Evolutionary conservation across 2,888 invertebrate genomes (phyloP).

Genomic region (Dryobota labecula): DNA sequence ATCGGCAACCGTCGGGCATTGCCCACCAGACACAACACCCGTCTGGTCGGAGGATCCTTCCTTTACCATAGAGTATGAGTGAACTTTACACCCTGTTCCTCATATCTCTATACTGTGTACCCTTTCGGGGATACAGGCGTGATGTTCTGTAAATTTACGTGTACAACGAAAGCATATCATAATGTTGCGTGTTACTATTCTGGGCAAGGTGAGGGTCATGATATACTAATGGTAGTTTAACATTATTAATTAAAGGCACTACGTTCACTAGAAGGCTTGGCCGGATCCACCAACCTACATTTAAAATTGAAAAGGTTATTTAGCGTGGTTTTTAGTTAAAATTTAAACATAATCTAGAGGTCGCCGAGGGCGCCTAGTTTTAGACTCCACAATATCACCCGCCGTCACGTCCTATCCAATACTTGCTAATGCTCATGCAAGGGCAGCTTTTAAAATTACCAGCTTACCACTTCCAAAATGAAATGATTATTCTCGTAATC

Average conservation of each 20-base stretch:
- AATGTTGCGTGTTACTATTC: slow-evolving; percentile 34
- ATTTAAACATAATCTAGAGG: not conserved
- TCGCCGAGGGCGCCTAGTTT: not conserved
- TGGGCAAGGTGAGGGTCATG: slow-evolving; percentile 24
- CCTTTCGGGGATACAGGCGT: not conserved
- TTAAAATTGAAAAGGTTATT: slow-evolving; percentile 17
- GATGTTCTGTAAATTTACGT: slow-evolving; percentile 18
- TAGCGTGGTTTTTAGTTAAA: not conserved
- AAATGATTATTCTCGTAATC: too few species aligned
- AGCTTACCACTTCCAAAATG: too few species aligned
- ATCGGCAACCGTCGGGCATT: too few species aligned
- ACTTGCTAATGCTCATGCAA: too few species aligned
- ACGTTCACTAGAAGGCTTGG: slow-evolving; percentile 40
- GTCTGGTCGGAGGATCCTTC: too few species aligned
- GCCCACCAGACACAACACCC: too few species aligned
- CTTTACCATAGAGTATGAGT: too few species aligned
- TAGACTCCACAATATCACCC: not conserved
- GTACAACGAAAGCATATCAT: slow-evolving; percentile 5
- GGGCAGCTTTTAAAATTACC: too few species aligned
- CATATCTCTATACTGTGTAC: too few species aligned
- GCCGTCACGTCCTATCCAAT: too few species aligned
- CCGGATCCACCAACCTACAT: not conserved
- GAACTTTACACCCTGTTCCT: too few species aligned
- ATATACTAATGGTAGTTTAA: slow-evolving; percentile 10
- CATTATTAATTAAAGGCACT: slow-evolving; percentile 27